Evolutionary conservation across 2,888 invertebrate species (phyloP).

Genomic region (Ephialtes manifestator): DNA sequence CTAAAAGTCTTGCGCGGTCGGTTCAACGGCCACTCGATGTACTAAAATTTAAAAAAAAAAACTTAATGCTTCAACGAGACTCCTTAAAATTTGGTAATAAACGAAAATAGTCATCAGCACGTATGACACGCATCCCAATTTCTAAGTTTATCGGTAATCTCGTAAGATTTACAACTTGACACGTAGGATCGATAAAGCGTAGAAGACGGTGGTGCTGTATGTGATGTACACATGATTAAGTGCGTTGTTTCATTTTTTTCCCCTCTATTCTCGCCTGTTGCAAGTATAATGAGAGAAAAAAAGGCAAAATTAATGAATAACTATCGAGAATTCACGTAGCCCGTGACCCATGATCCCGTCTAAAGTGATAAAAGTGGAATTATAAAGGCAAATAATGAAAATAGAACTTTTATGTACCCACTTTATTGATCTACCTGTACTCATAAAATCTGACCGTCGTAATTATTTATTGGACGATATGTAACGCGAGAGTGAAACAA

Average conservation of each 20-base stretch:
- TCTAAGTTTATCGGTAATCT: slow-evolving; percentile 32
- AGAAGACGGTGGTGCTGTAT: slow-evolving; percentile 13
- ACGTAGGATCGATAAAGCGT: slow-evolving; percentile 28
- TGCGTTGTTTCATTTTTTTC: slow-evolving; percentile 13
- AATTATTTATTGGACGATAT: slow-evolving; percentile 72
- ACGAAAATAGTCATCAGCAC: slow-evolving; percentile 32
- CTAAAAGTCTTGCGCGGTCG: slow-evolving; percentile 14
- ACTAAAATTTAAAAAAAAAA: slow-evolving; percentile 2
- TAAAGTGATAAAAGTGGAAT: slow-evolving; percentile 45
- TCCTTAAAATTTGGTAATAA: slow-evolving; percentile 25
- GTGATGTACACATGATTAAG: slow-evolving; percentile 1
- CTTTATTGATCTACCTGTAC: slow-evolving; percentile 68
- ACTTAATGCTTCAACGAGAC: slow-evolving; percentile 12
- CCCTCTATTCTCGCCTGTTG: slow-evolving; percentile 5
- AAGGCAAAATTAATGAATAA: neutral
- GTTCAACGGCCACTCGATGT: slow-evolving; percentile 8
- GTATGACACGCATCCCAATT: slow-evolving; percentile 39
- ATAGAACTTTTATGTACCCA: slow-evolving; percentile 47
- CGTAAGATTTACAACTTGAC: slow-evolving; percentile 31
- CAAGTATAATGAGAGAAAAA: neutral
- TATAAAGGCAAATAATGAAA: slow-evolving; percentile 25
- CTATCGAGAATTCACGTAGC: slow-evolving; percentile 1
- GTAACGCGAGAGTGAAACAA: slow-evolving; percentile 49
- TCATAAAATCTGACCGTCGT: slow-evolving; percentile 69
- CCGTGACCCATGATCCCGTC: slow-evolving; percentile 16